Base-by-base conservation (phyloP, 2,888 invertebrate species). In the Onthophagus sagittarius region DNA sequence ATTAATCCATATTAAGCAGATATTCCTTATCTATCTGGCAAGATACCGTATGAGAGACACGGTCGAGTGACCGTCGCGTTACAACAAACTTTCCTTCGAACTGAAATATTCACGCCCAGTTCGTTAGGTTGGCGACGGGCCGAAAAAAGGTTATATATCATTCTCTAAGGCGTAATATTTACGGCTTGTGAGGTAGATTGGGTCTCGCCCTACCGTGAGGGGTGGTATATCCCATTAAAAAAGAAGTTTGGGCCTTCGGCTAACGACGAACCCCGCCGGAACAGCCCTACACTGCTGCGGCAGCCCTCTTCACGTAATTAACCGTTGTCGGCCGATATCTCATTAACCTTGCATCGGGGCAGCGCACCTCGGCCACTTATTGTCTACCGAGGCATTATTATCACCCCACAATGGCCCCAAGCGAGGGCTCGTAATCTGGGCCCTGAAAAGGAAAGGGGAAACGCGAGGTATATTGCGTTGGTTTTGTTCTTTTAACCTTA, bases 221-320 rank as follows among this genome's bases (percentile, higher is more conserved):
- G 39, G 39, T 53, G 39, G 39, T 53, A 23, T 23, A 53, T 53
- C 39, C 39, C 39, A 53, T 53, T 53, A 53, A 53, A 53, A 53
- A 53, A 53, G 39, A 53, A 53, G 39, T 53, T 53, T 53, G 39
- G 39, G 39, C 39, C 39, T 53, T 53, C 39, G 39, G 39, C 39
- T 53, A 53, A 53, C 39, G 39, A 53, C 39, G 39, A 53, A 53
- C 39, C 67, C 31, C 67, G 67, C 23, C 67, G n/a, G 67, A 23
- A 67, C 67, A 32, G 23, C 77, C 76, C 75, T 73, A 71, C 77
- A 77, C 77, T 74, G 77, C 80, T 77, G 81, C 82, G 74, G 77
- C 80, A 77, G 81, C 82, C 82, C 81, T 82, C 81, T 80, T 80
- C 81, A 78, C 79, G 81, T 82, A 83, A 82, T 83, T 82, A 83